These are phyloP conservation scores for Manis pentadactyla DNA, from an alignment of 2,797 vertebrate genomes.

Conservation along the genomic window DNA sequence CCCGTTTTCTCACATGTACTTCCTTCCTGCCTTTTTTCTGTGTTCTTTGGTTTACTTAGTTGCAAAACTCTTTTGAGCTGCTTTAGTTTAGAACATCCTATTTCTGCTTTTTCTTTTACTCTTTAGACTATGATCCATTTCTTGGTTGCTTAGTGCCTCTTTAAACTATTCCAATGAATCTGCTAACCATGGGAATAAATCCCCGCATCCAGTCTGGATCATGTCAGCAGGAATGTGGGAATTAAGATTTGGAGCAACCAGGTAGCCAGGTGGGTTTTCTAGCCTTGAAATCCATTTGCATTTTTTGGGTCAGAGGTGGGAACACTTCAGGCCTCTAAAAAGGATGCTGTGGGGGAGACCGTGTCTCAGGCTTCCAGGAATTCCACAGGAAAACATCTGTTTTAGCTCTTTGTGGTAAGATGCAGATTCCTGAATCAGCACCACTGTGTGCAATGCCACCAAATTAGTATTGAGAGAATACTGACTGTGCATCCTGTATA, in stretches of 20 bases:
- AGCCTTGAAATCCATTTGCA: background rate
- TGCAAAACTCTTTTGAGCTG: slow-evolving; percentile 1
- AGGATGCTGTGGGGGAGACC: fast-evolving
- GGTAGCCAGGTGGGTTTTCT: background rate
- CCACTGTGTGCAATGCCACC: background rate
- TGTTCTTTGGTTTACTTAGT: background rate
- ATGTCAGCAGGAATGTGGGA: background rate
- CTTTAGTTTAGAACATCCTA: background rate
- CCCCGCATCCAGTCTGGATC: background rate
- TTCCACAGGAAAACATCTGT: background rate
- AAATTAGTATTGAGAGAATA: background rate
- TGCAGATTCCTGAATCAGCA: background rate
- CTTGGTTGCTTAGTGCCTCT: background rate
- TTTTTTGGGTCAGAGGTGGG: background rate
- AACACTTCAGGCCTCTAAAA: background rate
- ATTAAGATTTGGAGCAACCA: background rate
- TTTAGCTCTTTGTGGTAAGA: background rate
- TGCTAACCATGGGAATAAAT: background rate
- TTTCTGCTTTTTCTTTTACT: background rate
- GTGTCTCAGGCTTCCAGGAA: background rate
- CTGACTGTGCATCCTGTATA: background rate
- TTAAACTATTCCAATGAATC: background rate
- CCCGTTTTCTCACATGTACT: background rate
- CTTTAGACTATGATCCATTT: background rate
- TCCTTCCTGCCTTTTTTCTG: background rate